Evolutionary conservation across 2,888 invertebrate genomes (phyloP).

Genomic region (Caradrina clavipalpis): DNA sequence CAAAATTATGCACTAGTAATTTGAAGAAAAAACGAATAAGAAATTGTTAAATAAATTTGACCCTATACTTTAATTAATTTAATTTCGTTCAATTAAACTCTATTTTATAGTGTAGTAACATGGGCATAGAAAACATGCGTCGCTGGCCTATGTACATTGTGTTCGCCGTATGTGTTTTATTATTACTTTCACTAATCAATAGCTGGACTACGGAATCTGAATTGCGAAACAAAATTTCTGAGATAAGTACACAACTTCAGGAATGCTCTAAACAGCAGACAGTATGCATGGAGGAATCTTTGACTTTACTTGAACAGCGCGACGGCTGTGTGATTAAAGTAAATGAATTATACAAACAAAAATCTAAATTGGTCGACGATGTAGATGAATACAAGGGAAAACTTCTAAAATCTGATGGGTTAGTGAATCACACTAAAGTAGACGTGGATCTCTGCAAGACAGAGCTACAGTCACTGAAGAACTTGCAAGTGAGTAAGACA

Average conservation of each 20-base stretch:
- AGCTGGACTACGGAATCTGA: constrained; percentile 87
- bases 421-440: constrained; percentile 81
- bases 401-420: constrained; percentile 79
- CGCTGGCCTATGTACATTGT: constrained; percentile 88
- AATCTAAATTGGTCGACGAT: constrained; percentile 76
- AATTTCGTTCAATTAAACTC: constrained; percentile 23
- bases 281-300: constrained; percentile 84
- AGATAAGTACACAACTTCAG: constrained; percentile 82
- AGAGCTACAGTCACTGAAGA: constrained; percentile 86
- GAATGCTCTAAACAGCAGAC: constrained; percentile 85
- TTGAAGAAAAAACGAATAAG: constrained; percentile 8
- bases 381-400: constrained; percentile 77
- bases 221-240: constrained; percentile 80
- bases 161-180: constrained; percentile 84
- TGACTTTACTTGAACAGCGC: constrained; percentile 83
- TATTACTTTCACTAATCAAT: constrained; percentile 87
- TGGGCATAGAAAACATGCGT: constrained; percentile 90
- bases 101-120: constrained; percentile 65
- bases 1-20: constrained; percentile 16
- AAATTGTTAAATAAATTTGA: constrained; percentile 26
- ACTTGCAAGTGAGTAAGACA: constrained; percentile 86
- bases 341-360: constrained; percentile 80
- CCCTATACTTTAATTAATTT: constrained; percentile 21
- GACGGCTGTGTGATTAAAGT: constrained; percentile 82
- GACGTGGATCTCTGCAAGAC: constrained; percentile 86